Evolutionary conservation across 2,113 vertebrate species (phyloP).

Genomic region (Prunella fulvescens): DNA sequence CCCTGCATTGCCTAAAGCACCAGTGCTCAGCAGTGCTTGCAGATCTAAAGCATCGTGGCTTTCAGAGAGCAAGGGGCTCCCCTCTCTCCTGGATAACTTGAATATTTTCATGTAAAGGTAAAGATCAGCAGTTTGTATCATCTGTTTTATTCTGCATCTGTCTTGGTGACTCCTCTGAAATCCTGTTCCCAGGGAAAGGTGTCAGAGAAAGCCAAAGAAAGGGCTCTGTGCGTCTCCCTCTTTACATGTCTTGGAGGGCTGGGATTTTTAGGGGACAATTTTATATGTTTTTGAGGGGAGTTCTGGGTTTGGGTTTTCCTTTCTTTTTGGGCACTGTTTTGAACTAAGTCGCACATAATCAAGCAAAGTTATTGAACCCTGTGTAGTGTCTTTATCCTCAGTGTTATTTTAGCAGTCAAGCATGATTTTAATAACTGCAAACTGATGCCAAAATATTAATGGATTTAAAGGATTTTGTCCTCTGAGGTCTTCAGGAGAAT

Average conservation of each 20-base stretch:
- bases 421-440: neutral
- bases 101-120: neutral
- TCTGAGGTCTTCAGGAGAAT: neutral
- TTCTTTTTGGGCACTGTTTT: neutral
- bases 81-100: neutral
- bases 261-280: neutral
- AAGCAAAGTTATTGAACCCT: neutral
- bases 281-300: accelerated
- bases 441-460: constrained; percentile 20
- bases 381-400: neutral
- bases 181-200: neutral
- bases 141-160: neutral
- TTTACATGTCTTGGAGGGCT: accelerated
- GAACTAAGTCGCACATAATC: neutral
- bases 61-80: neutral
- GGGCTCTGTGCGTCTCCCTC: neutral
- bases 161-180: neutral
- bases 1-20: neutral
- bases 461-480: neutral
- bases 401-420: neutral
- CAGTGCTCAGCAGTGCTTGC: neutral
- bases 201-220: neutral
- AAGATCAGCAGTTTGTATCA: neutral
- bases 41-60: neutral
- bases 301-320: neutral